Conservation (phyloP, 2,888 invertebrate genomes). For the Nesidiocoris tenuis region DNA sequence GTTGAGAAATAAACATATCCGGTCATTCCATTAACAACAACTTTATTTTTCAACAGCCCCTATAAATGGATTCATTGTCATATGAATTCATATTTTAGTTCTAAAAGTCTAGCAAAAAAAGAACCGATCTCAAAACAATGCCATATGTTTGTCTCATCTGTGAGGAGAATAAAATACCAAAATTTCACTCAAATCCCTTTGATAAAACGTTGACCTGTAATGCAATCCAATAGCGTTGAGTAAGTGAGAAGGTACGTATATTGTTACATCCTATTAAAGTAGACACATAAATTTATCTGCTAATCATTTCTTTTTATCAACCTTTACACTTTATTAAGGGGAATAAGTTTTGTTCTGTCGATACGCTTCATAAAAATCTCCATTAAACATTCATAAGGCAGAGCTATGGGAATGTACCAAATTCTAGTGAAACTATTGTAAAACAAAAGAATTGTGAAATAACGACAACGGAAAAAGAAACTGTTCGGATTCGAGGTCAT, state of each 20-base stretch:
- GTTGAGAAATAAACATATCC: no score
- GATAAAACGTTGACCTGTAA: slow-evolving; percentile 1
- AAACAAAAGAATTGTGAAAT: no score
- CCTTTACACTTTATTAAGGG: not conserved
- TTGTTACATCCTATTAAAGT: slow-evolving; percentile 24
- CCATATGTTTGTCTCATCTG: not conserved
- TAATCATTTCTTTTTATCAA: slow-evolving; percentile 6
- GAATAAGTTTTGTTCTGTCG: not conserved
- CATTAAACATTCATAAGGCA: slow-evolving; percentile 16
- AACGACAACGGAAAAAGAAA: not conserved
- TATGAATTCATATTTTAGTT: slow-evolving; percentile 22
- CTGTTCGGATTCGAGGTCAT: not conserved
- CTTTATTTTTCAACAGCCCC: slow-evolving; percentile 51
- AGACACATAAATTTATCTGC: slow-evolving; percentile 31
- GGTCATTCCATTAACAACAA: slow-evolving; percentile 52
- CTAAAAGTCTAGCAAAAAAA: slow-evolving; percentile 36
- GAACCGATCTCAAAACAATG: slow-evolving; percentile 16
- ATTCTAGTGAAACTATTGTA: no score
- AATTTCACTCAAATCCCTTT: not conserved
- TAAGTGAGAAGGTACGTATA: slow-evolving; percentile 21
- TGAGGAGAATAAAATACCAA: not conserved
- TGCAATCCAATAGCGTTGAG: slow-evolving; percentile 20
- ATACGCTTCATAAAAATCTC: not conserved
- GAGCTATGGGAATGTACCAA: slow-evolving; percentile 15
- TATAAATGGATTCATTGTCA: slow-evolving; percentile 39